phyloP scores from a whole-genome alignment of 2,888 invertebrate genomes.

The Formica aserva region DNA sequence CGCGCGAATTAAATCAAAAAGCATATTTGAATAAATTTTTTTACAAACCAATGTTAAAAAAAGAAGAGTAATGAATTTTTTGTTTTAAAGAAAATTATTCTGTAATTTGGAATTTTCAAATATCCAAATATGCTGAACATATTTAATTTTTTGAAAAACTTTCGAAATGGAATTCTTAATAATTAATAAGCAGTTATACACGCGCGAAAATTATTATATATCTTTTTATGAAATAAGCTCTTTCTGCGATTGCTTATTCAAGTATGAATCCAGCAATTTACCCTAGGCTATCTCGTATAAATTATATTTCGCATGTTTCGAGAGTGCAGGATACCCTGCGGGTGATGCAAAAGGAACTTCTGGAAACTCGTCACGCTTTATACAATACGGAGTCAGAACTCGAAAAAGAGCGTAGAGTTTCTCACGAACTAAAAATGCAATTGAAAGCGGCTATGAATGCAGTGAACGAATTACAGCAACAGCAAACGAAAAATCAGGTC shows the following conservation, averaged over 20 bases:
- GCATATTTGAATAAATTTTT: not conserved
- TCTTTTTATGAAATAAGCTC: not conserved
- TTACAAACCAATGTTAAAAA: not conserved
- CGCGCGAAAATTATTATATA: not conserved
- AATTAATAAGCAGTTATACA: not conserved
- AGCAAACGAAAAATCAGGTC: slow-evolving; percentile 73
- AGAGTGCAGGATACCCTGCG: slow-evolving; percentile 73
- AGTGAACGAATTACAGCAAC: slow-evolving; percentile 76
- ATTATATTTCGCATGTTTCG: slow-evolving; percentile 9
- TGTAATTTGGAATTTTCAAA: not conserved
- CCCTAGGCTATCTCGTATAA: not conserved
- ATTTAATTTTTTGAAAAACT: not conserved
- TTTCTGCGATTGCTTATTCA: not conserved
- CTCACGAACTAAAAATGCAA: slow-evolving; percentile 75
- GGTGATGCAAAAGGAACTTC: slow-evolving; percentile 74
- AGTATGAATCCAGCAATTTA: not conserved
- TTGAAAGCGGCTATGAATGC: slow-evolving; percentile 72
- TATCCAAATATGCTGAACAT: not conserved
- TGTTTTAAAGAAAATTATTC: not conserved
- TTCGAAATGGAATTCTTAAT: not conserved
- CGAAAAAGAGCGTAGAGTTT: slow-evolving; percentile 76
- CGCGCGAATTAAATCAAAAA: not conserved
- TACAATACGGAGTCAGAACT: slow-evolving; percentile 71
- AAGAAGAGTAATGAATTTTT: not conserved
- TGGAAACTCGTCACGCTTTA: slow-evolving; percentile 69